These are phyloP conservation scores for Mythimna albipuncta DNA, from an alignment of 2,888 invertebrate species.

Conservation along the genomic window DNA sequence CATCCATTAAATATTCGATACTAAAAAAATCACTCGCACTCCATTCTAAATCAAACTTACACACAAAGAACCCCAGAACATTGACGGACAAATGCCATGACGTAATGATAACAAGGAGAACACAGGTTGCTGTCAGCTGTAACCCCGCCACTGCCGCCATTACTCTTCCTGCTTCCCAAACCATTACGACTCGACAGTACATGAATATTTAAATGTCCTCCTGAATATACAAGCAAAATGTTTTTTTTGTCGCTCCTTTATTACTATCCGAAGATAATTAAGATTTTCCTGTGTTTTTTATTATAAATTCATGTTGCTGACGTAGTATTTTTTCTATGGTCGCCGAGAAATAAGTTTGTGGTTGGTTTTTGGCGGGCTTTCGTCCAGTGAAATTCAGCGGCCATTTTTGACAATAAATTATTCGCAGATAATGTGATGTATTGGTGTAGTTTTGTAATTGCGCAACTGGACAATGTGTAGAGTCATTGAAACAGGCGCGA, in stretches of 20 bases:
- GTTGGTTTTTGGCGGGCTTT: not conserved
- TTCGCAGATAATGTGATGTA: no score
- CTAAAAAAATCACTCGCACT: no score
- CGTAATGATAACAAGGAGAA: constrained; percentile 42
- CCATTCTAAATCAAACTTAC: constrained; percentile 1
- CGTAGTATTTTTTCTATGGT: constrained; percentile 17
- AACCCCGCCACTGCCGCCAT: constrained; percentile 44
- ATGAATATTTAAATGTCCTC: constrained; percentile 76
- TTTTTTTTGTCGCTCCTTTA: constrained; percentile 60
- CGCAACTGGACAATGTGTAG: no score
- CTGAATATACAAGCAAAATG: constrained; percentile 69
- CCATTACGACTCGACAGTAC: constrained; percentile 66
- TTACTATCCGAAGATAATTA: constrained; percentile 74
- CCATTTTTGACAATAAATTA: no score
- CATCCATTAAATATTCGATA: no score
- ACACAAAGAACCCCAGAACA: constrained; percentile 3
- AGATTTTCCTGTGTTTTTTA: constrained; percentile 38
- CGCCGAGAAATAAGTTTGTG: constrained; percentile 16
- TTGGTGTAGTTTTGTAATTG: no score
- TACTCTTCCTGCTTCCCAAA: constrained; percentile 55
- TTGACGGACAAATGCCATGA: constrained; percentile 27
- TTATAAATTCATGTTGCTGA: no score
- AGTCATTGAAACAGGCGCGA: no score
- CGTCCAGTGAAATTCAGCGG: no score
- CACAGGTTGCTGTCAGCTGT: constrained; percentile 30